Conservation (phyloP, 2,888 invertebrate species). For the Spodoptera picta region DNA sequence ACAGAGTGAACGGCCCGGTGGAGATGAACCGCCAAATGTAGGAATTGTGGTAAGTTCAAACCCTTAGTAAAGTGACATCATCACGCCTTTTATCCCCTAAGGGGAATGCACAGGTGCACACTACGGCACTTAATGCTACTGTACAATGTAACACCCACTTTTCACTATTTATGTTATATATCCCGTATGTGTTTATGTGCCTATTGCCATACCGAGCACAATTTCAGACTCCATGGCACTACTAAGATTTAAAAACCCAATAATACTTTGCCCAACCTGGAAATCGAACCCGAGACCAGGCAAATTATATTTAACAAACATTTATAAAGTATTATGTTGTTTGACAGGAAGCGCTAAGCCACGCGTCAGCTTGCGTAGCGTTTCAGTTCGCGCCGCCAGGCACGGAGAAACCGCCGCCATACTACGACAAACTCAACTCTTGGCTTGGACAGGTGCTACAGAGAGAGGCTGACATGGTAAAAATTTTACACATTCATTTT, state of each 20-base stretch:
- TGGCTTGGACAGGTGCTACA: constrained; percentile 97
- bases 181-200: too few species aligned
- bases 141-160: too few species aligned
- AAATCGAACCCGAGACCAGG: too few species aligned
- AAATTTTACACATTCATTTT: constrained; percentile 3
- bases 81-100: too few species aligned
- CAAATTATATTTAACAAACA: not conserved
- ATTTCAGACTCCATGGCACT: too few species aligned
- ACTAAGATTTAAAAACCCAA: too few species aligned
- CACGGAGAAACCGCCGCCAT: constrained; percentile 89
- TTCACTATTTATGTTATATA: too few species aligned
- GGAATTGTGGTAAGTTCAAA: constrained; percentile 76
- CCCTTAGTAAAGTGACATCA: not conserved
- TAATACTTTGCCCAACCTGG: too few species aligned
- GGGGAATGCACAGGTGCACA: too few species aligned
- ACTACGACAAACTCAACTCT: constrained; percentile 96
- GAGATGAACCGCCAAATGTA: constrained; percentile 88
- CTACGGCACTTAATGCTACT: too few species aligned
- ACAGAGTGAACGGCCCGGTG: constrained; percentile 94
- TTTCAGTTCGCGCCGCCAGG: constrained; percentile 94
- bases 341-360: constrained; percentile 75
- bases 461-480: constrained; percentile 93
- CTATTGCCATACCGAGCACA: too few species aligned
- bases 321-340: not conserved
- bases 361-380: constrained; percentile 94